Conservation (phyloP, 2,888 invertebrate genomes). For the Cataglyphis cursor region DNA sequence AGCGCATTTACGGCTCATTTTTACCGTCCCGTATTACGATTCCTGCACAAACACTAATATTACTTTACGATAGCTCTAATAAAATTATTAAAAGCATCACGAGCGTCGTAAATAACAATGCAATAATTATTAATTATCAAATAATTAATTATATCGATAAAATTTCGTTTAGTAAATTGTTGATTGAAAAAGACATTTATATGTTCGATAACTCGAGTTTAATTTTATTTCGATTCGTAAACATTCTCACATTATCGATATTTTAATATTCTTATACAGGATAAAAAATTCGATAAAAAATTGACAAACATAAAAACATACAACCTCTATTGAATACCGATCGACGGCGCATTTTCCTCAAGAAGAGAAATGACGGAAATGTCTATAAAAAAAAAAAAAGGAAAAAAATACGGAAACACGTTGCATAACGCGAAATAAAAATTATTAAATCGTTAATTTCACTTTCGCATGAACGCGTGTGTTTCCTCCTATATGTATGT, state of each 20-base stretch:
- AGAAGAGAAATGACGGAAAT: slow-evolving; percentile 5
- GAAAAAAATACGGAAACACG: slow-evolving; percentile 24
- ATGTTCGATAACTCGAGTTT: background rate
- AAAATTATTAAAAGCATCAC: background rate
- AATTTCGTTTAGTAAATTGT: background rate
- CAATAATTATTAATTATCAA: background rate
- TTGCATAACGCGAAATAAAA: background rate
- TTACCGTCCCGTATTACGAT: background rate
- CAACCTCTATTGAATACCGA: background rate
- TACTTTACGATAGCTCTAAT: background rate
- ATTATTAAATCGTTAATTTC: slow-evolving; percentile 46
- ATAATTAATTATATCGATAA: background rate
- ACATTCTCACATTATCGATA: background rate
- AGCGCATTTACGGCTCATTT: background rate
- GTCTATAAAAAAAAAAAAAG: slow-evolving; percentile 1
- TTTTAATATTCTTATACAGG: background rate
- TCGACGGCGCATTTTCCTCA: background rate
- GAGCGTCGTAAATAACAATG: background rate
- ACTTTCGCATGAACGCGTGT: slow-evolving; percentile 36
- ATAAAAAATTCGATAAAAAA: background rate
- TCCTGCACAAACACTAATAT: background rate
- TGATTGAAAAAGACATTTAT: background rate
- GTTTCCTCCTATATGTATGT: background rate
- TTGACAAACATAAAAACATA: background rate
- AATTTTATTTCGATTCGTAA: background rate